These are phyloP conservation scores for Pristionchus fissidentatus DNA, from an alignment of 2,888 invertebrate species.

Conservation along the genomic window DNA sequence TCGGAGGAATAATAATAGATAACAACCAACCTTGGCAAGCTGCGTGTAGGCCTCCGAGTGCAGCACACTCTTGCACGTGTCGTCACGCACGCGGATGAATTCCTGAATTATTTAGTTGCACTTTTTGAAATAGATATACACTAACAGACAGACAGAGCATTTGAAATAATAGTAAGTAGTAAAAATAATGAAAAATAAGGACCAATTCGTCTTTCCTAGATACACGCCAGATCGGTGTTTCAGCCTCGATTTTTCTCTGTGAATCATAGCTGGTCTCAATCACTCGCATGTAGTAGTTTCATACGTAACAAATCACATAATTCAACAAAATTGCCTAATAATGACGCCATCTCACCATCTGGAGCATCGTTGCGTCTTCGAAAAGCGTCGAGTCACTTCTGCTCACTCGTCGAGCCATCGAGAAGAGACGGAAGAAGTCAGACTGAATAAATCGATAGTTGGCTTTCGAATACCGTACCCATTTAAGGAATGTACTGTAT, in stretches of 20 bases:
- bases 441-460: constrained; percentile 75
- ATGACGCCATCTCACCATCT: constrained; percentile 79
- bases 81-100: constrained; percentile 84
- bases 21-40: constrained; percentile 67
- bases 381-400: constrained; percentile 91
- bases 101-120: too few relatives aligned
- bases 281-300: too few relatives aligned
- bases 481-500: neutral
- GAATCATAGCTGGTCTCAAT: too few relatives aligned
- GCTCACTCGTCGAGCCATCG: constrained; percentile 87
- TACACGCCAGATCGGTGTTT: too few relatives aligned
- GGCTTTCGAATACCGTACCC: neutral
- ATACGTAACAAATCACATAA: too few relatives aligned
- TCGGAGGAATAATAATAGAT: constrained; percentile 31
- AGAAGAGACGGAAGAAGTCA: constrained; percentile 93
- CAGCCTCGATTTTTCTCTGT: too few relatives aligned
- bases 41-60: constrained; percentile 88
- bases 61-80: constrained; percentile 86
- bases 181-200: too few relatives aligned
- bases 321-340: too few relatives aligned
- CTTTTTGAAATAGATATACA: too few relatives aligned
- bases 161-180: too few relatives aligned
- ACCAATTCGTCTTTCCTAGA: too few relatives aligned
- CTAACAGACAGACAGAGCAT: too few relatives aligned
- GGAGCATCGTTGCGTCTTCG: constrained; percentile 94